Conservation (phyloP, 53 echinoderm and acorn worm species). For the Holothuria scabra region DNA sequence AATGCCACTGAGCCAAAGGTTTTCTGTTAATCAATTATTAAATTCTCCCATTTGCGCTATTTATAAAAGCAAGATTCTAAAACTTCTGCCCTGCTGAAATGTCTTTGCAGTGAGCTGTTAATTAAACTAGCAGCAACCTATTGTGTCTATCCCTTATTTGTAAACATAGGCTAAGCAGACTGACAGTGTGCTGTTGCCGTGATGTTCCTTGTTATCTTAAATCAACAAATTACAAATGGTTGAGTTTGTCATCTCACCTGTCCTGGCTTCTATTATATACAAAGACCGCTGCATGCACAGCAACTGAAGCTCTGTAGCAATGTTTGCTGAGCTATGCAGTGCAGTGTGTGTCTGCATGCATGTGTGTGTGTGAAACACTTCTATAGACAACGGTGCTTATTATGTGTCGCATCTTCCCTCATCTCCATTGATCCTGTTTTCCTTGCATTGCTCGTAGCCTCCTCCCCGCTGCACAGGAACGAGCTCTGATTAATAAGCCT, state of each 20-base stretch:
- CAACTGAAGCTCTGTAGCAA: not conserved
- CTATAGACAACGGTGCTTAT: constrained; percentile 32
- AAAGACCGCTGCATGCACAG: constrained; percentile 13
- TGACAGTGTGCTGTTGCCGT: too few species aligned
- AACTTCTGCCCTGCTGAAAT: too few species aligned
- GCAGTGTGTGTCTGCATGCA: not conserved
- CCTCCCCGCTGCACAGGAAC: constrained; percentile 27
- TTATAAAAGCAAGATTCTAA: too few species aligned
- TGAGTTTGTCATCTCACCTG: constrained; percentile 22
- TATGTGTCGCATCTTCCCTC: constrained; percentile 33
- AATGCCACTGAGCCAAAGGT: too few species aligned
- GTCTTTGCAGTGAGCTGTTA: too few species aligned
- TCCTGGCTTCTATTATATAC: constrained; percentile 15
- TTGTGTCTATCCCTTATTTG: too few species aligned
- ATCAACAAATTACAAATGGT: constrained; percentile 4
- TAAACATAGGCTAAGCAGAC: too few species aligned
- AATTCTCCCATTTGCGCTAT: too few species aligned
- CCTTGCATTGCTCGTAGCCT: constrained; percentile 44
- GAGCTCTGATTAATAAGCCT: constrained; percentile 23
- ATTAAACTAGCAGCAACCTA: too few species aligned
- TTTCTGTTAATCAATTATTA: too few species aligned
- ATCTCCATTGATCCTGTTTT: constrained; percentile 34
- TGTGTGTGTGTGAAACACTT: constrained; percentile 34
- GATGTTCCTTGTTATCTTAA: too few species aligned
- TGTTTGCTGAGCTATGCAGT: constrained; percentile 28